Conservation (phyloP, 1,140 invertebrate genomes). For the Pseudomyrmex dendroicus region DNA sequence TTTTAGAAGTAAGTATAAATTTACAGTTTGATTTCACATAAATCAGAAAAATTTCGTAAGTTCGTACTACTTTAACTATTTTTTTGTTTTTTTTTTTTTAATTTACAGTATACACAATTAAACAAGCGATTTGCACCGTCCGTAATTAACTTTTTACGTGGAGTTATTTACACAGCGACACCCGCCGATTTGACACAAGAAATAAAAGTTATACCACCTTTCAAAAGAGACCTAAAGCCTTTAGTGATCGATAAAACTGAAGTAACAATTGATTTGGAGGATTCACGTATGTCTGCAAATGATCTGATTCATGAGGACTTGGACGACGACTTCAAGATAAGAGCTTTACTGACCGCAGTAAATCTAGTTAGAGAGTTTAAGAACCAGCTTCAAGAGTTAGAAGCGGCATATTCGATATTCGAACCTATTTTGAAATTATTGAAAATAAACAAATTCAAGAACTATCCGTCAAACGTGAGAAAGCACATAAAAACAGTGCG, state of each 20-base stretch:
- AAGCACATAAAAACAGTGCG: constrained; percentile 83
- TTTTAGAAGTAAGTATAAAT: constrained; percentile 88
- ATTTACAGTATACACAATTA: constrained; percentile 89
- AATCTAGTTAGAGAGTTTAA: constrained; percentile 87
- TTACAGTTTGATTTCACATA: constrained; percentile 56
- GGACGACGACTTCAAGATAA: constrained; percentile 88
- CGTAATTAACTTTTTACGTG: constrained; percentile 91
- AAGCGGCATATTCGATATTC: constrained; percentile 85
- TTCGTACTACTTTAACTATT: background rate
- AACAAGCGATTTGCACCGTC: constrained; percentile 93
- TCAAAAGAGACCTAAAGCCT: constrained; percentile 86
- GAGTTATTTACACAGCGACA: constrained; percentile 88
- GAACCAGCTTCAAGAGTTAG: constrained; percentile 85
- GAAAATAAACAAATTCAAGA: constrained; percentile 84
- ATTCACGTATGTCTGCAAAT: constrained; percentile 80
- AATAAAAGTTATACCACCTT: constrained; percentile 88
- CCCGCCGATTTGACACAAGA: constrained; percentile 85
- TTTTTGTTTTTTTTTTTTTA: constrained; percentile 70
- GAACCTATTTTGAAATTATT: constrained; percentile 84
- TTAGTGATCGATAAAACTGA: constrained; percentile 85
- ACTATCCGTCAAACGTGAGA: constrained; percentile 87
- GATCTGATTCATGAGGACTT: constrained; percentile 86
- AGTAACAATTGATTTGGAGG: constrained; percentile 76
- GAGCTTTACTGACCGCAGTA: constrained; percentile 84
- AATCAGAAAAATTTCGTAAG: background rate